phyloP scores from a whole-genome alignment of 2,888 invertebrate genomes.

The Orthosia cruda region DNA sequence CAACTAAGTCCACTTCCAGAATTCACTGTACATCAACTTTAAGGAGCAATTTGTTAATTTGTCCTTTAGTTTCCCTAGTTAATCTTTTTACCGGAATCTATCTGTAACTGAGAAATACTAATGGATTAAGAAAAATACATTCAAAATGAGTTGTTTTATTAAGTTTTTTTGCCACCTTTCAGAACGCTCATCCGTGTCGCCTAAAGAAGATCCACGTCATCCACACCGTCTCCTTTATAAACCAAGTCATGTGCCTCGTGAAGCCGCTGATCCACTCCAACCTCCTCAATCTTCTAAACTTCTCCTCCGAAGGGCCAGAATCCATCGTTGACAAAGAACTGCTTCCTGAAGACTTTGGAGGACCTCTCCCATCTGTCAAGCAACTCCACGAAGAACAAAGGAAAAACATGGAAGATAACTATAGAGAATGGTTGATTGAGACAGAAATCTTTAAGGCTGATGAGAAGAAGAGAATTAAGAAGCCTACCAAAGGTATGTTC shows the following conservation, averaged over 20 bases:
- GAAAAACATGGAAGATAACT: conserved; percentile 91
- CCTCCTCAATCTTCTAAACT: conserved; percentile 92
- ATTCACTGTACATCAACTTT: background rate
- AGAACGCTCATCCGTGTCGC: conserved; percentile 94
- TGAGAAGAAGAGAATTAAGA: conserved; percentile 88
- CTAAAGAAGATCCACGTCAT: conserved; percentile 93
- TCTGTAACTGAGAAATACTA: background rate
- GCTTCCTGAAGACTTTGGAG: conserved; percentile 92
- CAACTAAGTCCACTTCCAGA: background rate
- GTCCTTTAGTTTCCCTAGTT: background rate
- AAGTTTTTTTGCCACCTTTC: conserved; percentile 65
- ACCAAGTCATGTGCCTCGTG: conserved; percentile 93
- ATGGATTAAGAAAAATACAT: background rate
- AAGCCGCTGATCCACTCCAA: conserved; percentile 93
- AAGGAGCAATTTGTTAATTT: background rate
- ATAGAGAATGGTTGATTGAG: conserved; percentile 93
- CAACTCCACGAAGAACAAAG: conserved; percentile 92
- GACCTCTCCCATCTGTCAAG: conserved; percentile 90
- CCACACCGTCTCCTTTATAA: conserved; percentile 93
- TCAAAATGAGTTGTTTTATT: background rate
- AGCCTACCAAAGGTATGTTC: conserved; percentile 89
- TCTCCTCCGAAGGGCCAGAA: conserved; percentile 90
- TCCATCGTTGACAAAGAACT: conserved; percentile 87
- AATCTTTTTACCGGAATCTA: background rate
- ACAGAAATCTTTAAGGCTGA: conserved; percentile 91